Conservation (phyloP, 2,888 invertebrate species). For the Colletes collaris region DNA sequence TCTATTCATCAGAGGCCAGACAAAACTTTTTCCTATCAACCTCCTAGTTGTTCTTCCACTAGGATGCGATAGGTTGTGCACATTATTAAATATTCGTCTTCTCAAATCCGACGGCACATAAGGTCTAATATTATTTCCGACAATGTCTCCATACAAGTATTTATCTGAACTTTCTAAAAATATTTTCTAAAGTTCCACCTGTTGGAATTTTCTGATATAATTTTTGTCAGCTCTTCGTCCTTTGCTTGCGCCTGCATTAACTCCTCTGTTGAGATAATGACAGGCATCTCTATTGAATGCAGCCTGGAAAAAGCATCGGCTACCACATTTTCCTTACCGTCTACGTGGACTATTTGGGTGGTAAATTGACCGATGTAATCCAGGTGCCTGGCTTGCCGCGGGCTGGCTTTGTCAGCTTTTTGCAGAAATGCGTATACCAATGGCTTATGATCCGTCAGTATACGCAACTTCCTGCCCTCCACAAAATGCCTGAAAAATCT, state of each 20-base stretch:
- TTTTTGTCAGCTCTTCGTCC: constrained; percentile 34
- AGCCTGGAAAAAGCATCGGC: constrained; percentile 67
- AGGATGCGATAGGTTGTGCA: no score
- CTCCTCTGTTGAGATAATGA: constrained; percentile 22
- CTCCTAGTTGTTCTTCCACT: no score
- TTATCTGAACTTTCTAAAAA: constrained; percentile 14
- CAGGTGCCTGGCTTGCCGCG: constrained; percentile 61
- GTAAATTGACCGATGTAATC: constrained; percentile 61
- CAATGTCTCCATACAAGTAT: constrained; percentile 24
- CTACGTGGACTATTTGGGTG: constrained; percentile 31
- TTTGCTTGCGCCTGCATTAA: constrained; percentile 26
- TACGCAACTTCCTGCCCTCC: no score
- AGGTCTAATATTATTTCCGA: no score
- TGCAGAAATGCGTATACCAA: constrained; percentile 36
- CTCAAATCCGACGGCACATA: no score
- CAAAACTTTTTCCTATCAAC: no score
- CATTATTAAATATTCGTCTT: no score
- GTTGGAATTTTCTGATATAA: neutral
- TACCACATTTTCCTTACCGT: constrained; percentile 58
- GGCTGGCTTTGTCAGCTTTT: constrained; percentile 52
- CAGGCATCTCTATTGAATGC: constrained; percentile 46
- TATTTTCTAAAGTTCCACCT: constrained; percentile 33
- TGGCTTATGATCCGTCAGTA: constrained; percentile 34
- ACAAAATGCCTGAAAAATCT: no score
- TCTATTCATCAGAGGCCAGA: no score